phyloP scores from a whole-genome alignment of 2,113 vertebrate species.

The Siniperca chuatsi region DNA sequence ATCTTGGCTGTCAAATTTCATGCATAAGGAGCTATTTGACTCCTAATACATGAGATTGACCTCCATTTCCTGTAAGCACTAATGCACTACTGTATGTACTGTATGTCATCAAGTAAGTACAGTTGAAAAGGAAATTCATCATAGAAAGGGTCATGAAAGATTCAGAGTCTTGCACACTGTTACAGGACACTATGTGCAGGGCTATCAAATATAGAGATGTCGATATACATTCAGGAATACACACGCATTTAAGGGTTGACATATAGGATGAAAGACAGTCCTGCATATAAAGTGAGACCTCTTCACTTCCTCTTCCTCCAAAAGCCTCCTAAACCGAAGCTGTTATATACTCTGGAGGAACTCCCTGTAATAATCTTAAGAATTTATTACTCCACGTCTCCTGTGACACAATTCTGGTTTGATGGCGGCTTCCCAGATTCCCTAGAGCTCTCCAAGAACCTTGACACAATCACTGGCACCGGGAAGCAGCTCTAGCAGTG shows the following conservation, averaged over 20 bases:
- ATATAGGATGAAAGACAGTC: conserved; percentile 14
- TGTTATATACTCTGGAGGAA: conserved; percentile 44
- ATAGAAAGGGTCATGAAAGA: conserved; percentile 51
- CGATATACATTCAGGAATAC: conserved; percentile 19
- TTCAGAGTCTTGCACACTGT: conserved; percentile 46
- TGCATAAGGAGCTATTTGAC: not conserved
- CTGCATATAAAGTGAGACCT: conserved; percentile 22
- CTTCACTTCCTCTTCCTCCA: conserved; percentile 30
- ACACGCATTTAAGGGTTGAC: conserved; percentile 8
- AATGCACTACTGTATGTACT: not conserved
- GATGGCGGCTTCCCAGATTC: conserved; percentile 64
- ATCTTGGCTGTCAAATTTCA: not conserved
- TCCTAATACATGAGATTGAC: not conserved
- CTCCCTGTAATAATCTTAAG: conserved; percentile 55
- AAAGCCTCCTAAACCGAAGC: conserved; percentile 6
- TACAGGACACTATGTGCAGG: conserved; percentile 8
- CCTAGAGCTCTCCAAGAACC: conserved; percentile 60
- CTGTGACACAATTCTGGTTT: conserved; percentile 66
- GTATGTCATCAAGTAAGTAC: not conserved
- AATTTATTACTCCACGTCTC: conserved; percentile 63
- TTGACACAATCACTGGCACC: conserved; percentile 23
- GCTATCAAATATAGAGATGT: conserved; percentile 24
- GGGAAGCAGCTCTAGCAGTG: conserved; percentile 22
- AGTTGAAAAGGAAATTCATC: not conserved
- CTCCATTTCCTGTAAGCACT: conserved; percentile 8